Evolutionary conservation across 2,888 invertebrate genomes (phyloP).

Genomic region (Melieria omissa): DNA sequence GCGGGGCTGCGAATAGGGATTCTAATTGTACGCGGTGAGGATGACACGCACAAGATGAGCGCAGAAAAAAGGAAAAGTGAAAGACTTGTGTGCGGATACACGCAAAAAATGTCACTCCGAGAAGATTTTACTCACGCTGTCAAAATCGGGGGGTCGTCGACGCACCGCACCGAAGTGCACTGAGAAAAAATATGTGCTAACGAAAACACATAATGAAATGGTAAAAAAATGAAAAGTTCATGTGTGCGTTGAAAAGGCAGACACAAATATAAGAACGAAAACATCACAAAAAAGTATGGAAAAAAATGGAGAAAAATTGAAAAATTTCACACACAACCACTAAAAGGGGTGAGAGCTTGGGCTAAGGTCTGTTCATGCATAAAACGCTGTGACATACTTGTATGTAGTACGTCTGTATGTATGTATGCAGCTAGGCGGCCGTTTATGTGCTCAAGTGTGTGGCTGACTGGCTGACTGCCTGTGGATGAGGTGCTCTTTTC

Average conservation of each 20-base stretch:
- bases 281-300: not conserved
- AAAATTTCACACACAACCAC: slow-evolving; percentile 38
- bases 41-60: slow-evolving; percentile 28
- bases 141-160: slow-evolving; percentile 35
- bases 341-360: slow-evolving; percentile 42
- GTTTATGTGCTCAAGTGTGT: no score
- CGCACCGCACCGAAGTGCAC: not conserved
- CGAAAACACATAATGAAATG: slow-evolving; percentile 5
- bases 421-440: not conserved
- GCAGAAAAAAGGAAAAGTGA: slow-evolving; percentile 24
- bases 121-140: slow-evolving; percentile 42
- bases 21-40: slow-evolving; percentile 37
- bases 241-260: slow-evolving; percentile 8
- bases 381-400: slow-evolving; percentile 15
- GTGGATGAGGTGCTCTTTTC: slow-evolving; percentile 15
- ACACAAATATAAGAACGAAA: not conserved
- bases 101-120: slow-evolving; percentile 42
- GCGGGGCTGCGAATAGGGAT: slow-evolving; percentile 23
- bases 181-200: not conserved
- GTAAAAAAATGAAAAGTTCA: not conserved
- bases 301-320: slow-evolving; percentile 19
- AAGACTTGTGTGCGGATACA: not conserved
- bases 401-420: slow-evolving; percentile 7
- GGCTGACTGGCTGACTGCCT: not conserved
- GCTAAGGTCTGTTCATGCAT: slow-evolving; percentile 28